phyloP scores from a whole-genome alignment of 2,888 invertebrate genomes.

The Gastrophysa polygoni region DNA sequence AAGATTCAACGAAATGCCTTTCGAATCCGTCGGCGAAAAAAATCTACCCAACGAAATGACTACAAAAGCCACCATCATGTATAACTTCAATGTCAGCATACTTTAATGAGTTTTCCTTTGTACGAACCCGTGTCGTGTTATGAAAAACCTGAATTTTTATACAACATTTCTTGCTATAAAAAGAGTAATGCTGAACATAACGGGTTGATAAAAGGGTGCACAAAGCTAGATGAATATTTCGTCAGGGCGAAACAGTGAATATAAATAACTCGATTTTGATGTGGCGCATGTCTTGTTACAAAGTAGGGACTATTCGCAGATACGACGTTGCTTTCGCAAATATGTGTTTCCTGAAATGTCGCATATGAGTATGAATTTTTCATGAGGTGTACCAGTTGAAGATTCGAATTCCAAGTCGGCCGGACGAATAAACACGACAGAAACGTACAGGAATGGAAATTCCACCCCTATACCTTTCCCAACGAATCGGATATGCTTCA shows the following conservation, averaged over 20 bases:
- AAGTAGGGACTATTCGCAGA: constrained; percentile 31
- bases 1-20: neutral
- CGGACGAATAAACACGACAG: neutral
- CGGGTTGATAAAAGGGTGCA: constrained; percentile 30
- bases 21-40: neutral
- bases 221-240: constrained; percentile 36
- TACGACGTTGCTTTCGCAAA: constrained; percentile 24
- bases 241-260: constrained; percentile 35
- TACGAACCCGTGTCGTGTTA: constrained; percentile 11
- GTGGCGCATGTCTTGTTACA: constrained; percentile 34
- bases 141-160: constrained; percentile 33
- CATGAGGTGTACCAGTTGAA: constrained; percentile 18
- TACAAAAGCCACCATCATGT: constrained; percentile 7
- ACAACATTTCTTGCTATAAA: constrained; percentile 29
- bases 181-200: constrained; percentile 34
- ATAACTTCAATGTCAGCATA: constrained; percentile 1
- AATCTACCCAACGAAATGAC: neutral
- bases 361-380: constrained; percentile 26
- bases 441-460: no score
- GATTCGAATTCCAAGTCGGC: constrained; percentile 11
- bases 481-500: no score
- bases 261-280: constrained; percentile 38
- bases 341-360: constrained; percentile 26
- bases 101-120: constrained; percentile 23
- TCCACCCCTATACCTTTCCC: no score